phyloP scores from a whole-genome alignment of 2,797 vertebrate genomes.

The Leucoraja ocellata region DNA sequence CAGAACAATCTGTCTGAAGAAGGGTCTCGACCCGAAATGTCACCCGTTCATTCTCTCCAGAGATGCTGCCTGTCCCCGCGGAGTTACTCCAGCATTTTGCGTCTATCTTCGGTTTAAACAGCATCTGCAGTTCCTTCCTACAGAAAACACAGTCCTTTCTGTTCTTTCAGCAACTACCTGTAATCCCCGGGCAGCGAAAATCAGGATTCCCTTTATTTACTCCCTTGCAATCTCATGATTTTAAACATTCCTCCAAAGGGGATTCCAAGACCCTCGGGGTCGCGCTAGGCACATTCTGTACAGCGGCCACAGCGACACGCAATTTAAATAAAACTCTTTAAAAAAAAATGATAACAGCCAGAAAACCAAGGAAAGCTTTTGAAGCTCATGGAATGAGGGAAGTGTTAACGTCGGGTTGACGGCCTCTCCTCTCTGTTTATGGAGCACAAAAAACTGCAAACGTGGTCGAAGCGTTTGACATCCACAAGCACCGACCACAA shows the following conservation, averaged over 20 bases:
- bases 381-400: neutral
- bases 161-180: neutral
- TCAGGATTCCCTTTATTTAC: neutral
- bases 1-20: neutral
- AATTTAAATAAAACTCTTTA: neutral
- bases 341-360: neutral
- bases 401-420: neutral
- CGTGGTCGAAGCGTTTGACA: neutral
- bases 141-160: neutral
- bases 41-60: too few relatives aligned
- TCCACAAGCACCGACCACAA: neutral
- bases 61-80: too few relatives aligned
- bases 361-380: neutral
- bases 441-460: neutral
- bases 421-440: neutral
- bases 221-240: too few relatives aligned
- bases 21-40: too few relatives aligned
- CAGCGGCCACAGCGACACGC: neutral
- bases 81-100: too few relatives aligned
- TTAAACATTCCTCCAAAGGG: neutral
- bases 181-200: neutral
- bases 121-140: too few relatives aligned
- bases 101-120: too few relatives aligned
- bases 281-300: neutral
- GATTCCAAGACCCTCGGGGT: neutral